Conservation (phyloP, 1,140 invertebrate species). For the Plutomurus gul region DNA sequence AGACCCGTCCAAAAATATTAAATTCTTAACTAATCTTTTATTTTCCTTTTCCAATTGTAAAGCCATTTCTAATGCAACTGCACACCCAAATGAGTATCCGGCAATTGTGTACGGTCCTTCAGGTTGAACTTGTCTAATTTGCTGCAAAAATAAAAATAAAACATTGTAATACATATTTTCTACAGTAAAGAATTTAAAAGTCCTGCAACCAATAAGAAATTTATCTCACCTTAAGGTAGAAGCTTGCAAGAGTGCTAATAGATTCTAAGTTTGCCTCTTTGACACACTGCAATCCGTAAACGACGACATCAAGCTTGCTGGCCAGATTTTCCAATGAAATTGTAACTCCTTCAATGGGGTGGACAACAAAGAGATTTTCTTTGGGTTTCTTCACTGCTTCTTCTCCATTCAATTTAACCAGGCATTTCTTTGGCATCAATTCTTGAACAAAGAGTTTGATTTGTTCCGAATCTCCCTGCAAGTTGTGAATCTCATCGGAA, state of each 20-base stretch:
- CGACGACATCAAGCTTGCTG: constrained; percentile 70
- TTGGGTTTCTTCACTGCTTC: constrained; percentile 54
- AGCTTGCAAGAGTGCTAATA: constrained; percentile 74
- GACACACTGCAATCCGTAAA: constrained; percentile 89
- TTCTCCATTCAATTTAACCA: constrained; percentile 58
- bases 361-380: constrained; percentile 73
- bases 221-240: constrained; percentile 68
- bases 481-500: constrained; percentile 18
- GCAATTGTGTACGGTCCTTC: constrained; percentile 81
- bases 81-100: constrained; percentile 93
- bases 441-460: constrained; percentile 57
- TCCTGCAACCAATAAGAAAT: constrained; percentile 55
- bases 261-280: constrained; percentile 71
- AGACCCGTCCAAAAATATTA: constrained; percentile 66
- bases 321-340: constrained; percentile 71
- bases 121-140: constrained; percentile 74
- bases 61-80: constrained; percentile 92
- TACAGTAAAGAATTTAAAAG: neutral
- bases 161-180: neutral
- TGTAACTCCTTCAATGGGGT: constrained; percentile 90
- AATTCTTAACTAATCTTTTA: constrained; percentile 59
- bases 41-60: constrained; percentile 73
- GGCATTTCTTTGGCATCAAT: constrained; percentile 60
- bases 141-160: constrained; percentile 5
- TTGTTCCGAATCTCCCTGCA: constrained; percentile 49